Evolutionary conservation across 2,797 vertebrate genomes (phyloP), one percentile per base, ranked within the genome.

Genomic region (Acanthornis magna): DNA sequence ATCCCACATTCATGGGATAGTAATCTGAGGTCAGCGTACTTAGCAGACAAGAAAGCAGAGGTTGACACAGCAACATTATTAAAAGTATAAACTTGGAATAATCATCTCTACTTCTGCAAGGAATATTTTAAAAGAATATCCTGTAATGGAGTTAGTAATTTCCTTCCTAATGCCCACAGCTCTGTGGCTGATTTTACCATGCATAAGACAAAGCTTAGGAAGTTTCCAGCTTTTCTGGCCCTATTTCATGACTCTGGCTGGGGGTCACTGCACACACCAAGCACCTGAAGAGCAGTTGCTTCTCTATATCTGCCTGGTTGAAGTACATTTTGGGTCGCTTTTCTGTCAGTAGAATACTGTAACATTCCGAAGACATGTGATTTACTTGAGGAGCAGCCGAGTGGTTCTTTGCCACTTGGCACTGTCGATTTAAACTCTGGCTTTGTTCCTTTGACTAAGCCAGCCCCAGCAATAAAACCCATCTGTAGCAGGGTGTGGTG

Each of bases 401-500:
- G 47, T 6, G 43, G 26, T 81, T 93, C 68, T 74, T 47, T 50
- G 60, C 53, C 65, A 40, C 63, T 90, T 81, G 86, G 88, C 92
- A n/a, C 36, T 7, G 65, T 4, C 1, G 9, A 8, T 62, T 94
- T 43, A 47, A 87, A 38, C 54, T 29, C 84, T 51, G 76, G 57
- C 63, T 89, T 79, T 55, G 36, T 30, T 94, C 85, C 76, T 86
- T 32, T 93, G 88, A 76, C 92, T 81, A 5, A 78, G 43, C 11
- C 82, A 75, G 74, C 47, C 6, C 4, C 57, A 73, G 96, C 95
- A 85, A 82, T 70, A 79, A 92, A 95, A 90, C 88, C 89, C 96
- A 96, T 88, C 95, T 96, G 96, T 3, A 21, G 50, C 19, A n/a
- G 96, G 96, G 92, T 86, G 95, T 92, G 95, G 95, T 57, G 85